Conservation (phyloP, 2,113 vertebrate genomes). For the Phoxinus phoxinus region DNA sequence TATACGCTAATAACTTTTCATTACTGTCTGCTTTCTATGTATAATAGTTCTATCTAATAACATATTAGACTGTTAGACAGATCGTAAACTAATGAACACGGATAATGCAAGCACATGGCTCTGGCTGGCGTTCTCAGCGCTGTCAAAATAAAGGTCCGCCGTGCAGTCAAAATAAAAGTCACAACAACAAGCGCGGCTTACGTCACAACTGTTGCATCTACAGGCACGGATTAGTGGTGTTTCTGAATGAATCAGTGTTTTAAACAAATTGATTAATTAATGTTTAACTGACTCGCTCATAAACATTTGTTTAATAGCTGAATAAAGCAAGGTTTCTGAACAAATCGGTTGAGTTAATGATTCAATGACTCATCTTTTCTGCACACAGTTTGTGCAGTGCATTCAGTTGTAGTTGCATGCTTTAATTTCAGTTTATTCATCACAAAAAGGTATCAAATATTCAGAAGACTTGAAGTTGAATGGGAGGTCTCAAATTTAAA, state of each 20-base stretch:
- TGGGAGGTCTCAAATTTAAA: neutral
- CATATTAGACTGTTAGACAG: no score
- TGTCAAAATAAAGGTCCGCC: no score
- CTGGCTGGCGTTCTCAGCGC: no score
- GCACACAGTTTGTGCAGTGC: neutral
- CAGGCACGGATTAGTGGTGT: neutral
- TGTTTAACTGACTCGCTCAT: neutral
- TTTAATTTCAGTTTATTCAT: neutral
- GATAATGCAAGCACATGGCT: no score
- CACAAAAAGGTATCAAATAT: neutral
- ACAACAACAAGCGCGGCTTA: no score
- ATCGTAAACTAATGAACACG: no score
- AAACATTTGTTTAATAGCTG: neutral
- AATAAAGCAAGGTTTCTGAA: neutral
- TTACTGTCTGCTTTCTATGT: no score
- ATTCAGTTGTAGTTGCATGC: neutral
- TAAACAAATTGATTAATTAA: no score
- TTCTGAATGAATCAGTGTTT: neutral
- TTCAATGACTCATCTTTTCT: neutral
- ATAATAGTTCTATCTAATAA: no score
- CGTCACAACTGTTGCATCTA: neutral
- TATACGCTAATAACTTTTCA: no score
- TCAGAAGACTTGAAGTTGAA: neutral
- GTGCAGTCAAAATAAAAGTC: no score
- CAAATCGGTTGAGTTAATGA: neutral